These are phyloP conservation scores for Amphilophus citrinellus DNA, from an alignment of 2,113 vertebrate genomes.

Conservation along the genomic window DNA sequence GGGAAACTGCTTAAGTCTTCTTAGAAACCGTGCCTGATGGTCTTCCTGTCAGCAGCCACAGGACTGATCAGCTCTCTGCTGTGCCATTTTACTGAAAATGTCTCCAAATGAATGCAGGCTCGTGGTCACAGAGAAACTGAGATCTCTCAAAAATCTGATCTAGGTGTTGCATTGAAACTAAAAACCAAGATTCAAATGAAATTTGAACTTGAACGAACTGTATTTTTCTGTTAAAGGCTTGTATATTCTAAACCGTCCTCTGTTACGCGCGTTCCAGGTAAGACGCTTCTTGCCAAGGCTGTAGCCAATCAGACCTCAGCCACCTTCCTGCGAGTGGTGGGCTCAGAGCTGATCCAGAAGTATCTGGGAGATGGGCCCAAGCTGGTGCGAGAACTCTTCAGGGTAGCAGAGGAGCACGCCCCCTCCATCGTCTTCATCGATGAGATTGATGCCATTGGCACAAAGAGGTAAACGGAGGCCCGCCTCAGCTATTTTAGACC, in stretches of 20 bases:
- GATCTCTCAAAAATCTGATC: no score
- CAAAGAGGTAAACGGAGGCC: constrained; percentile 86
- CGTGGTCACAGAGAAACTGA: neutral
- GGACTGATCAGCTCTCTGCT: neutral
- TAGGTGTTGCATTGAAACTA: neutral
- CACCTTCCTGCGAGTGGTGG: constrained; percentile 96
- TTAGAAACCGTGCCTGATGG: neutral
- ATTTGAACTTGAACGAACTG: neutral
- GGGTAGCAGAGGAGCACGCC: constrained; percentile 95
- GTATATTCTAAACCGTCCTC: neutral
- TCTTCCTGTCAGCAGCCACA: neutral
- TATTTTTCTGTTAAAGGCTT: neutral
- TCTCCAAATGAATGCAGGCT: neutral
- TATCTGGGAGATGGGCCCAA: constrained; percentile 96
- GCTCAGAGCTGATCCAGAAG: constrained; percentile 98
- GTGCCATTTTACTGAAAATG: neutral
- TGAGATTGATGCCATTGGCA: constrained; percentile 97
- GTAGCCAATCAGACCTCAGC: constrained; percentile 99
- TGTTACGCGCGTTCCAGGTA: constrained; percentile 80
- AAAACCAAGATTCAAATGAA: neutral
- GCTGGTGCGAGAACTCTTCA: constrained; percentile 93
- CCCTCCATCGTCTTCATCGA: constrained; percentile 99
- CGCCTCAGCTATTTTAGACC: neutral
- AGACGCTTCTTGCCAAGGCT: constrained; percentile 96
- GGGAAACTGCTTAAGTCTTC: neutral